Percentiles rank a stretch among this genome's conserved stretches.
Conservation (phyloP, 2,113 vertebrate genomes). For the Sardina pilchardus region DNA sequence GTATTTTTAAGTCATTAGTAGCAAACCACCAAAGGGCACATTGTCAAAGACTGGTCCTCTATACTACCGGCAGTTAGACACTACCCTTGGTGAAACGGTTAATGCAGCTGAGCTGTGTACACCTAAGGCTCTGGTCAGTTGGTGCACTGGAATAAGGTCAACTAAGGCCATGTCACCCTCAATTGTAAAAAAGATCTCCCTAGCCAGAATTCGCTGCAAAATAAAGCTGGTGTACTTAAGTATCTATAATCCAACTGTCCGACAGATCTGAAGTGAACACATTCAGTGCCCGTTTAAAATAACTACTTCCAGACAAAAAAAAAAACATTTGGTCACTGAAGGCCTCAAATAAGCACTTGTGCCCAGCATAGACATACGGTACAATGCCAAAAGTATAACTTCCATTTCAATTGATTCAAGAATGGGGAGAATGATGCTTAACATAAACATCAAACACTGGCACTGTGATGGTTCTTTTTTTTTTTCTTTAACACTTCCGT, state of each 20-base stretch:
- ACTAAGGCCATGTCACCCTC: conserved; percentile 1
- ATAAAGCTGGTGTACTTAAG: background rate
- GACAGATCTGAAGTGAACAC: background rate
- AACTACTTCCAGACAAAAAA: background rate
- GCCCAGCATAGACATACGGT: background rate
- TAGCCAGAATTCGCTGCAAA: background rate
- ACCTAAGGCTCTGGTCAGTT: background rate
- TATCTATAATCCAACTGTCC: background rate
- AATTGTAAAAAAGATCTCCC: background rate
- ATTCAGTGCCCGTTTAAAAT: background rate
- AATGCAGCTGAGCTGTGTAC: background rate
- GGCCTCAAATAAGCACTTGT: conserved; percentile 9
- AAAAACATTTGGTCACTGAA: conserved; percentile 14
- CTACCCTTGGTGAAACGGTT: background rate
- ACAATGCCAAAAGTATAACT: background rate
- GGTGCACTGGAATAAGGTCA: conserved; percentile 1
- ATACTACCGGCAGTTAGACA: conserved; percentile 14
- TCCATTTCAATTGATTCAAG: background rate
- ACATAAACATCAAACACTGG: background rate
- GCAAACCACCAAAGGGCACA: background rate
- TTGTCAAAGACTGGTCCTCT: background rate
- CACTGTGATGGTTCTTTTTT: background rate
- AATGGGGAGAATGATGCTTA: background rate
- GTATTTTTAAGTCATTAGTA: background rate
- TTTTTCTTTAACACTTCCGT: background rate